A percentile compares a stretch with the other conserved stretches of the same genome.
Conservation (phyloP, 2,113 vertebrate genomes). For the Podarcis muralis region DNA sequence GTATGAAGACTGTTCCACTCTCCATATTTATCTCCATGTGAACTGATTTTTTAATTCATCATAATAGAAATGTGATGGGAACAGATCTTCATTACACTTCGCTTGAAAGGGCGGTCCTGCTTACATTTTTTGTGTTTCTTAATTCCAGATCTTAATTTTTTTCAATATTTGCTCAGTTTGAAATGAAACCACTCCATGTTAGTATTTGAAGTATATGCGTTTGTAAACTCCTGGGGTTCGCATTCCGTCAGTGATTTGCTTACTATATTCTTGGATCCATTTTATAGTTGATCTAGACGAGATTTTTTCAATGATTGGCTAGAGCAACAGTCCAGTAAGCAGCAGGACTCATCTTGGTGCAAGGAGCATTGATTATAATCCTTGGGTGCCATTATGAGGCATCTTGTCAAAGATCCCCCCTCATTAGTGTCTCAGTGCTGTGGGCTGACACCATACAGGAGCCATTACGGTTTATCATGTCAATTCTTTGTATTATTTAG, state of each 20-base stretch:
- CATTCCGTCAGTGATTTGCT: background rate
- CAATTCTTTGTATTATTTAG: constrained; percentile 61
- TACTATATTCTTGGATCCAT: background rate
- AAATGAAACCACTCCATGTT: background rate
- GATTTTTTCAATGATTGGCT: constrained; percentile 15
- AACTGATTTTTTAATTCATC: background rate
- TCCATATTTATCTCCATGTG: background rate
- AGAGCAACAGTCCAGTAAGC: background rate
- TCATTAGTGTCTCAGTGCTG: constrained; percentile 50
- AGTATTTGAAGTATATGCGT: background rate
- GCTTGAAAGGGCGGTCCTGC: background rate
- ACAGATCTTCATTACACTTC: background rate
- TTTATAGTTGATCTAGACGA: background rate
- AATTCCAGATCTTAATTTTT: background rate
- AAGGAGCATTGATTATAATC: constrained; percentile 37
- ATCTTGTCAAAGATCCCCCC: constrained; percentile 37
- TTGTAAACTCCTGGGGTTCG: fast-evolving
- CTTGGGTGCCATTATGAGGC: constrained; percentile 30
- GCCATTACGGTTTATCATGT: constrained; percentile 42
- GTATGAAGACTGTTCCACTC: background rate
- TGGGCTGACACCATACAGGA: constrained; percentile 45
- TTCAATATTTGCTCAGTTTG: background rate
- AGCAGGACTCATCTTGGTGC: background rate
- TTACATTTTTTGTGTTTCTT: background rate
- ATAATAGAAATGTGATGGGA: background rate